Percentiles rank a stretch among this genome's conserved stretches.
Evolutionary conservation across 2,888 invertebrate genomes (phyloP).

Genomic region (Leptinotarsa haldemani): DNA sequence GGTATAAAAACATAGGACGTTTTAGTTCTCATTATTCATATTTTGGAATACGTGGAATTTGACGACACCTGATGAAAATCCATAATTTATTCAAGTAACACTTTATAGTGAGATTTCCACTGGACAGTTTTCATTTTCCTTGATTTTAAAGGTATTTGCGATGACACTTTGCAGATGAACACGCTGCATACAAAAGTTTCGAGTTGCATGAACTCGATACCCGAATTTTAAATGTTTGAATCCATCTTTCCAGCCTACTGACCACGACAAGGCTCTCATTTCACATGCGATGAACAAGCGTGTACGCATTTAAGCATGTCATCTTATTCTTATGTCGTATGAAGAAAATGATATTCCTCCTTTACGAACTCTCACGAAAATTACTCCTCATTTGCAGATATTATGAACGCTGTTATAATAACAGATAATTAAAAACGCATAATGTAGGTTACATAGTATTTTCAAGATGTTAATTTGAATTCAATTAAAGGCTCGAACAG

Average conservation of each 20-base stretch:
- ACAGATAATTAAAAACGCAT: slow-evolving; percentile 39
- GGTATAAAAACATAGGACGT: too few species aligned
- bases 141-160: too few species aligned
- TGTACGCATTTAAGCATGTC: not conserved
- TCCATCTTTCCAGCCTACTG: not conserved
- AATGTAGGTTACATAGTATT: slow-evolving; percentile 38
- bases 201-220: too few species aligned
- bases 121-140: too few species aligned
- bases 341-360: not conserved
- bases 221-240: not conserved
- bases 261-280: not conserved
- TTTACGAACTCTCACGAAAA: slow-evolving; percentile 22
- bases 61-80: too few species aligned
- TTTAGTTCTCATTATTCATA: too few species aligned
- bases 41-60: too few species aligned
- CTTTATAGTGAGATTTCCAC: too few species aligned
- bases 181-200: too few species aligned
- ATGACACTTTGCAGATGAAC: too few species aligned
- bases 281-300: not conserved
- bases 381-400: slow-evolving; percentile 38
- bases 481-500: slow-evolving; percentile 39
- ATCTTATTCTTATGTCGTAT: slow-evolving; percentile 6
- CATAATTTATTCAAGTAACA: too few species aligned
- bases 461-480: slow-evolving; percentile 39
- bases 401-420: slow-evolving; percentile 34